Percentiles rank a stretch among this genome's conserved stretches.
phyloP scores from a whole-genome alignment of 2,797 vertebrate genomes.

The Esox masquinongy region DNA sequence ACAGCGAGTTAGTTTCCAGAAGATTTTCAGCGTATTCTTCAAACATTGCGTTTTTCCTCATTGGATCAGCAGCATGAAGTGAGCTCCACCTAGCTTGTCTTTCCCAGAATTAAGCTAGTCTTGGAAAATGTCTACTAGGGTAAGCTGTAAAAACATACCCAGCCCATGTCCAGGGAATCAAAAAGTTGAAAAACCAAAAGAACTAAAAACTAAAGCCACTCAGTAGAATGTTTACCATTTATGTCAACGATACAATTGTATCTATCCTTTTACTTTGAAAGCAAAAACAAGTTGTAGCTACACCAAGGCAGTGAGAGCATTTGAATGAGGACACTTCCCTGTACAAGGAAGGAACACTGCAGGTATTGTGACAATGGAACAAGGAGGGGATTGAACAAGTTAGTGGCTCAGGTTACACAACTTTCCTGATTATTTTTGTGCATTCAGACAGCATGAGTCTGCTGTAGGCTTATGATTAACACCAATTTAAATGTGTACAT shows the following conservation, averaged over 20 bases:
- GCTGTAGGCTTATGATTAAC: too few relatives aligned
- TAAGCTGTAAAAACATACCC: background rate
- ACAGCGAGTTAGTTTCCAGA: background rate
- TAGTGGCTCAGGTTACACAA: constrained; percentile 62
- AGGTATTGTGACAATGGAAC: constrained; percentile 35
- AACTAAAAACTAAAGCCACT: background rate
- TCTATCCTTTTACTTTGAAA: background rate
- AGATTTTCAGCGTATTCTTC: background rate
- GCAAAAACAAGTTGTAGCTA: background rate
- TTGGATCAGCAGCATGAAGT: background rate
- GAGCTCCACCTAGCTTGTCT: background rate
- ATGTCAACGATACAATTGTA: too few relatives aligned
- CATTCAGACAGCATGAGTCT: background rate
- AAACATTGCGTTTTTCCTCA: background rate
- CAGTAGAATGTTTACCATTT: too few relatives aligned
- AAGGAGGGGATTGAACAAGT: constrained; percentile 60
- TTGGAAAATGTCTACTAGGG: background rate
- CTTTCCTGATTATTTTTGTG: constrained; percentile 64
- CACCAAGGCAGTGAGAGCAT: background rate
- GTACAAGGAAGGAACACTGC: background rate
- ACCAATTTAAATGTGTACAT: too few relatives aligned
- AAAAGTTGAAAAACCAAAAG: background rate
- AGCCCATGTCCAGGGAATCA: background rate
- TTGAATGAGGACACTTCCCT: background rate
- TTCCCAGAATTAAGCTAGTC: background rate